phyloP scores from a whole-genome alignment of 2,888 invertebrate species.

The Erebia ligea region DNA sequence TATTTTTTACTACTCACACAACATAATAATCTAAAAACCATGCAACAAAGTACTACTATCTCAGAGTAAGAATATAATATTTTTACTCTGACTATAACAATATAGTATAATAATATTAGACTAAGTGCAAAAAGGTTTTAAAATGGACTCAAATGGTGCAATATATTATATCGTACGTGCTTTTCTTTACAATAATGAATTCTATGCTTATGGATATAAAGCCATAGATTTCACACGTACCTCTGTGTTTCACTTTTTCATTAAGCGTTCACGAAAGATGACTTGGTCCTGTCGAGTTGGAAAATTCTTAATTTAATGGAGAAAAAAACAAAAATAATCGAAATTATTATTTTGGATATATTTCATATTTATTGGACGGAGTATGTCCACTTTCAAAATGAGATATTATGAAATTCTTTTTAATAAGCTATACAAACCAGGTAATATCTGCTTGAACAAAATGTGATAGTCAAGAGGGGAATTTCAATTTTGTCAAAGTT shows the following conservation, averaged over 20 bases:
- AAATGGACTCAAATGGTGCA: neutral
- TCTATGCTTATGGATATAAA: constrained; percentile 52
- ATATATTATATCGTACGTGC: constrained; percentile 3
- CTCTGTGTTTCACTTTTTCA: constrained; percentile 62
- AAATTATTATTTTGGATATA: neutral
- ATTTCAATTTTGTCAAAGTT: constrained; percentile 9
- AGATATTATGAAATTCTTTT: neutral
- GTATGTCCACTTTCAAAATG: neutral
- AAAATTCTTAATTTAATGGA: constrained; percentile 34
- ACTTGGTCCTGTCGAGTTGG: constrained; percentile 75
- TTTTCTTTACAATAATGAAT: constrained; percentile 41
- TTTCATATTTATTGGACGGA: too few species aligned
- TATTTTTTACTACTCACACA: neutral
- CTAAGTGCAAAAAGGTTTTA: neutral
- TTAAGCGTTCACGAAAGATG: constrained; percentile 83
- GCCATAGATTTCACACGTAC: constrained; percentile 67
- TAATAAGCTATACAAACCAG: neutral
- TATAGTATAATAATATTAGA: neutral
- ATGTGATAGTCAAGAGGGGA: neutral
- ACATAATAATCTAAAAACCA: neutral
- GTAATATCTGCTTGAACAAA: neutral
- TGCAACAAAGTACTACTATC: neutral
- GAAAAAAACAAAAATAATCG: neutral
- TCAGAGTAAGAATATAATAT: neutral
- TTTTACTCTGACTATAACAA: too few species aligned